Conservation (phyloP, 2,888 invertebrate species). For the Xylota segnis region DNA sequence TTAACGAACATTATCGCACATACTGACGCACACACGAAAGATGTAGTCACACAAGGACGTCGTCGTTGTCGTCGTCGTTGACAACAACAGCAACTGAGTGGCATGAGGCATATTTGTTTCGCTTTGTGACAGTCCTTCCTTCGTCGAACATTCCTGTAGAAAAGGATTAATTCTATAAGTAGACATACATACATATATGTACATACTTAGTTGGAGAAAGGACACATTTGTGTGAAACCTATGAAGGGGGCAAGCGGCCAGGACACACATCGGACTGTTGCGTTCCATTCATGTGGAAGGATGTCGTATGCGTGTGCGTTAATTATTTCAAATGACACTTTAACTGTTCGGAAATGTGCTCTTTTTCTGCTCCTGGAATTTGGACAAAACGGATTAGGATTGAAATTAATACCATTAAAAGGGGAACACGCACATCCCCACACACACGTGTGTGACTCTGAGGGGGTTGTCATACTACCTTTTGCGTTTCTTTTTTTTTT, state of each 20-base stretch:
- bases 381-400: slow-evolving; percentile 75
- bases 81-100: background rate
- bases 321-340: slow-evolving; percentile 77
- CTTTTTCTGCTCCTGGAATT: slow-evolving; percentile 68
- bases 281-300: slow-evolving; percentile 66
- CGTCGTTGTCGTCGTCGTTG: background rate
- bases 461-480: background rate
- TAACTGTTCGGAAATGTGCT: slow-evolving; percentile 74
- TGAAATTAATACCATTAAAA: slow-evolving; percentile 74
- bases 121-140: slow-evolving; percentile 58
- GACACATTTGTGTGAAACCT: slow-evolving; percentile 13
- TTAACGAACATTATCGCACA: slow-evolving; percentile 74
- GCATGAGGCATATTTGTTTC: slow-evolving; percentile 61
- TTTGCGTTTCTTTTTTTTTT: background rate
- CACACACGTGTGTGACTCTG: background rate
- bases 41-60: background rate
- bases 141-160: slow-evolving; percentile 59
- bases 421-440: slow-evolving; percentile 44
- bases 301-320: slow-evolving; percentile 62
- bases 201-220: slow-evolving; percentile 21
- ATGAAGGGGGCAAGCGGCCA: background rate
- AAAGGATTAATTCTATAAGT: slow-evolving; percentile 75
- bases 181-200: no score
- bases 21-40: slow-evolving; percentile 28
- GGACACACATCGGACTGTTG: slow-evolving; percentile 61